Evolutionary conservation across 2,113 vertebrate species (phyloP).

Genomic region (Ardeotis arabs): DNA sequence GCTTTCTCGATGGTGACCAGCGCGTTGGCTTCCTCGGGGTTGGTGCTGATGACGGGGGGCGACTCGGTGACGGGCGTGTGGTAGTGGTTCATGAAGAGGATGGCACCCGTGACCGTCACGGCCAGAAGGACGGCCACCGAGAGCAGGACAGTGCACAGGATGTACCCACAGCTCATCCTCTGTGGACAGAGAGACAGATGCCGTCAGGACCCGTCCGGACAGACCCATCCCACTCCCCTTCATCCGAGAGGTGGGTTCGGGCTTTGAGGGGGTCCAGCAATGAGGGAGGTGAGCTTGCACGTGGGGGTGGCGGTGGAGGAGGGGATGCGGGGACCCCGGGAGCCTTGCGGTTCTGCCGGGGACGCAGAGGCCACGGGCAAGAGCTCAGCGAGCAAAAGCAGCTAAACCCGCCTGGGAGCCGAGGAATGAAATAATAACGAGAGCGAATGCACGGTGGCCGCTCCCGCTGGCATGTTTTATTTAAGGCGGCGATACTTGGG

Average conservation of each 20-base stretch:
- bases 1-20: constrained; percentile 93
- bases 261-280: neutral
- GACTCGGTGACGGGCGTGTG: constrained; percentile 82
- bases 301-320: neutral
- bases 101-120: constrained; percentile 87
- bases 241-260: neutral
- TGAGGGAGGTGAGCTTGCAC: neutral
- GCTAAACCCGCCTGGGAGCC: neutral
- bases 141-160: constrained; percentile 90
- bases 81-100: constrained; percentile 96
- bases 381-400: neutral
- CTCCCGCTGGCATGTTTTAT: neutral
- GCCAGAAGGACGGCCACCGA: constrained; percentile 91
- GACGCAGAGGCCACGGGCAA: neutral
- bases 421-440: constrained; percentile 40
- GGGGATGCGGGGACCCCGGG: neutral
- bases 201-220: accelerated
- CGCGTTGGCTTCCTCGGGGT: constrained; percentile 88
- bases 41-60: constrained; percentile 89
- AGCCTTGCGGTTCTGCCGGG: neutral
- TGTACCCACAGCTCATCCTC: constrained; percentile 91
- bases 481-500: neutral
- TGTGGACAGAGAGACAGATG: constrained; percentile 34
- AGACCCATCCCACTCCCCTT: neutral
- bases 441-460: neutral